These are phyloP conservation scores for Phaethon lepturus DNA, from an alignment of 2,113 vertebrate species.

Conservation along the genomic window DNA sequence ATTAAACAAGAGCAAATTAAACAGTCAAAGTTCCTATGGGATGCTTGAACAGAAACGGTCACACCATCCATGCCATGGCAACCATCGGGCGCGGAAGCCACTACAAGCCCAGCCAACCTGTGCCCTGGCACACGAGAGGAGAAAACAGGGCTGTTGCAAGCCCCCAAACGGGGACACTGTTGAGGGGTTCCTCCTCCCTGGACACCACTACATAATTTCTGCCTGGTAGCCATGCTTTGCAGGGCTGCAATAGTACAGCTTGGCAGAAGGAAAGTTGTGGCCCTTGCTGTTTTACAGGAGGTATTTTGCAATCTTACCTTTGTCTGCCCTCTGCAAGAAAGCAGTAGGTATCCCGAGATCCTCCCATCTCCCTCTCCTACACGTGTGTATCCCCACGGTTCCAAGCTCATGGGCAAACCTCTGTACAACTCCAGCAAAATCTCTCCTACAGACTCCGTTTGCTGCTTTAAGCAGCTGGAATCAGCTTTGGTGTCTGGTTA, in stretches of 20 bases:
- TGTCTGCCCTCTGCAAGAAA: background rate
- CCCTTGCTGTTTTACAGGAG: background rate
- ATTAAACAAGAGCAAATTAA: background rate
- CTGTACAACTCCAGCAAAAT: background rate
- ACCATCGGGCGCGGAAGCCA: accelerated
- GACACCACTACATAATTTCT: background rate
- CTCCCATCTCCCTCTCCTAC: background rate
- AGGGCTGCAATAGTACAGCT: background rate
- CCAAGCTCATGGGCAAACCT: background rate
- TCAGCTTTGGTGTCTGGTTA: background rate
- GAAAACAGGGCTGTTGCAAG: background rate
- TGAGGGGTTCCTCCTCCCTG: background rate
- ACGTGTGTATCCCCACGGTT: accelerated
- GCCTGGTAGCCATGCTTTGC: background rate
- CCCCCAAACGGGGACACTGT: too few species aligned
- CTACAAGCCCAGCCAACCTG: background rate
- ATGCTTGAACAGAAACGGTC: background rate
- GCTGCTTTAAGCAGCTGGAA: background rate
- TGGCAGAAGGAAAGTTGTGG: background rate
- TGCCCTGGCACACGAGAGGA: background rate
- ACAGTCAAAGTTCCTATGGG: background rate
- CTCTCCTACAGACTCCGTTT: background rate
- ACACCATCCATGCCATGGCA: accelerated
- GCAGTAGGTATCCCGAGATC: background rate
- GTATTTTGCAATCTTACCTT: background rate